A percentile compares a stretch with the other conserved stretches of the same genome.
phyloP scores from a whole-genome alignment of 2,888 invertebrate genomes.

The Helobdella robusta region DNA sequence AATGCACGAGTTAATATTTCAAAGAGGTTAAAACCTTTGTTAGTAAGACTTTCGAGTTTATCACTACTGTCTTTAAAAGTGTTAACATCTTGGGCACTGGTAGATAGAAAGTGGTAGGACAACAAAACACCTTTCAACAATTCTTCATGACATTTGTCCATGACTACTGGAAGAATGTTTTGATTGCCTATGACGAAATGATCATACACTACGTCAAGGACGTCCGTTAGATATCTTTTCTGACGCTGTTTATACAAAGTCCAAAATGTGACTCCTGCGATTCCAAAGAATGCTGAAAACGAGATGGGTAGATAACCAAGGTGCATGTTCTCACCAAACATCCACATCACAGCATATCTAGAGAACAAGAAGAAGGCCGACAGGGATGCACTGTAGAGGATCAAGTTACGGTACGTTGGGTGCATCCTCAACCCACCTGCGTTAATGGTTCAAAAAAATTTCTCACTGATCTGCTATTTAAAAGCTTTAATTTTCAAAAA shows the following conservation, averaged over 20 bases:
- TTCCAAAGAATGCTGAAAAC: conserved; percentile 10
- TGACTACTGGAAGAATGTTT: conserved; percentile 3
- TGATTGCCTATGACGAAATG: conserved; percentile 2
- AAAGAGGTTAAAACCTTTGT: too few relatives aligned
- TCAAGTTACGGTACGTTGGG: conserved; percentile 1
- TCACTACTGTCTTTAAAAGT: too few relatives aligned
- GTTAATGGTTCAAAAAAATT: too few relatives aligned
- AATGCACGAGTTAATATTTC: too few relatives aligned
- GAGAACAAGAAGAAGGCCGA: conserved; percentile 13
- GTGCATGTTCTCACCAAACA: background rate
- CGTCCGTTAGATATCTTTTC: conserved; percentile 15
- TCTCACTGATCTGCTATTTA: too few relatives aligned
- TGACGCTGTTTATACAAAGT: background rate
- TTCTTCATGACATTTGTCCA: conserved; percentile 6
- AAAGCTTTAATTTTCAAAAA: too few relatives aligned
- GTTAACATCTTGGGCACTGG: too few relatives aligned
- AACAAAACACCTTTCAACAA: conserved; percentile 5
- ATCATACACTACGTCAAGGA: conserved; percentile 3
- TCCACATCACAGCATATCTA: background rate
- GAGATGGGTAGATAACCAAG: background rate
- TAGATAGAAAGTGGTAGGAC: background rate
- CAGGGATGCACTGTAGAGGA: background rate
- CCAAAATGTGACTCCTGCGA: background rate
- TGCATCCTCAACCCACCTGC: conserved; percentile 3
- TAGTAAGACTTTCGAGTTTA: too few relatives aligned